phyloP scores from a whole-genome alignment of 1,140 invertebrate genomes.

The Drosophila kepulauana region DNA sequence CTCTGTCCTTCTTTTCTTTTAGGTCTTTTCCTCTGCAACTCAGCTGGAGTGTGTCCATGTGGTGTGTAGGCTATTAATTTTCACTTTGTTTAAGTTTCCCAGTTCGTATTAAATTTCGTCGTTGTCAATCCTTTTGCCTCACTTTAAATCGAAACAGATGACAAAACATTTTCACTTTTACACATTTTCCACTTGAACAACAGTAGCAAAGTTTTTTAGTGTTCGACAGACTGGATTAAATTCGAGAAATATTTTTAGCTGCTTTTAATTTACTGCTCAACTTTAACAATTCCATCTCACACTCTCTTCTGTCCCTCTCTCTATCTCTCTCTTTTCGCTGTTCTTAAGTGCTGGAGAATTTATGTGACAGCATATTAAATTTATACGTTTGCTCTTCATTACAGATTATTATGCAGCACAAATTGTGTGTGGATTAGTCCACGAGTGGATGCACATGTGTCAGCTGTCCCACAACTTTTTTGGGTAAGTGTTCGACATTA shows the following conservation, averaged over 20 bases:
- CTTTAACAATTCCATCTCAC: conserved; percentile 31
- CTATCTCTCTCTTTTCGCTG: neutral
- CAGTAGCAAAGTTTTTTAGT: conserved; percentile 24
- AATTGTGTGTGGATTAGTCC: conserved; percentile 43
- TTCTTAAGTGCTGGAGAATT: conserved; percentile 71
- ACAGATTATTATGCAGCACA: conserved; percentile 66
- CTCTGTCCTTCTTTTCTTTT: neutral
- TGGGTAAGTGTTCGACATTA: conserved; percentile 57
- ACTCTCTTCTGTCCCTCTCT: neutral
- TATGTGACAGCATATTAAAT: conserved; percentile 80
- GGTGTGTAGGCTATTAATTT: conserved; percentile 66
- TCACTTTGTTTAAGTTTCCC: conserved; percentile 70
- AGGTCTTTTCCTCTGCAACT: neutral
- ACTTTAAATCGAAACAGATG: conserved; percentile 73
- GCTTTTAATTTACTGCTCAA: conserved; percentile 64
- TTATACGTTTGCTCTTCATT: conserved; percentile 77
- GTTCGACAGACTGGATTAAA: conserved; percentile 36
- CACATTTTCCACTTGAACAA: neutral
- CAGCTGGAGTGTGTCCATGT: conserved; percentile 10
- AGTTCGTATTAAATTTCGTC: conserved; percentile 65
- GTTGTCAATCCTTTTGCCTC: conserved; percentile 62
- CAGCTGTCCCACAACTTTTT: conserved; percentile 8
- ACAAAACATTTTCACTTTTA: conserved; percentile 71
- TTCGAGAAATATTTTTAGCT: conserved; percentile 67
- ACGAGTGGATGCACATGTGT: conserved; percentile 69